Evolutionary conservation across 2,797 vertebrate genomes (phyloP).

Genomic region (Melanotaenia pygmaea): DNA sequence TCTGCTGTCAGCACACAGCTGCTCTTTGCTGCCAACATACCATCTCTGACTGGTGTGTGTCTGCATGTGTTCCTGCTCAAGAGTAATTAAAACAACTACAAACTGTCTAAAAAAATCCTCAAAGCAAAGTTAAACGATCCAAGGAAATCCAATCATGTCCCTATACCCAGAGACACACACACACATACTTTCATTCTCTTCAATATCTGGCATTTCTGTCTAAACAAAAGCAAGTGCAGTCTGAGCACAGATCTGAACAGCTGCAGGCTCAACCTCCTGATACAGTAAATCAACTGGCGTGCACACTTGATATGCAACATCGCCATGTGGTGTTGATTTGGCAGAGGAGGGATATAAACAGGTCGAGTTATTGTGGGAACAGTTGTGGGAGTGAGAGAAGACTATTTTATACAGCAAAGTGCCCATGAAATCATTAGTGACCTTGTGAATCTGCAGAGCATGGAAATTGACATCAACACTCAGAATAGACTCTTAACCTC

Average conservation of each 20-base stretch:
- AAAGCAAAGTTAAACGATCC: slow-evolving; percentile 21
- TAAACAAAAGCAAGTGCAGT: slow-evolving; percentile 48
- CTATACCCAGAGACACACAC: slow-evolving; percentile 17
- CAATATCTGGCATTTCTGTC: slow-evolving; percentile 35
- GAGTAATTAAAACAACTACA: neutral
- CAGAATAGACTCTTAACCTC: slow-evolving; percentile 20
- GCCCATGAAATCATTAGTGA: slow-evolving; percentile 4
- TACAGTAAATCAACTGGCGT: slow-evolving; percentile 28
- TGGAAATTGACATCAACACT: slow-evolving; percentile 5
- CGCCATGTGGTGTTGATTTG: slow-evolving; percentile 57
- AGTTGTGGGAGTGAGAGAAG: slow-evolving; percentile 19
- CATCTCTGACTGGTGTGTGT: neutral
- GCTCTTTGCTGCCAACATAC: neutral
- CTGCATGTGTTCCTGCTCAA: neutral
- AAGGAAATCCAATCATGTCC: slow-evolving; percentile 40
- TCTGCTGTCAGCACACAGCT: neutral
- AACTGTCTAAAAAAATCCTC: slow-evolving; percentile 5
- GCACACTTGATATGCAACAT: slow-evolving; percentile 31
- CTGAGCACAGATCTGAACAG: slow-evolving; percentile 46
- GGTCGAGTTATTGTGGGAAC: slow-evolving; percentile 27
- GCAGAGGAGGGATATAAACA: slow-evolving; percentile 32
- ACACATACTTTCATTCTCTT: slow-evolving; percentile 27
- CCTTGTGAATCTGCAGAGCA: slow-evolving; percentile 14
- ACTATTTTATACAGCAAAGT: slow-evolving; percentile 25
- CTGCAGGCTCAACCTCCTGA: slow-evolving; percentile 43